These are phyloP conservation scores for Phyllotreta cruciferae DNA, from an alignment of 2,888 invertebrate genomes.

Conservation along the genomic window DNA sequence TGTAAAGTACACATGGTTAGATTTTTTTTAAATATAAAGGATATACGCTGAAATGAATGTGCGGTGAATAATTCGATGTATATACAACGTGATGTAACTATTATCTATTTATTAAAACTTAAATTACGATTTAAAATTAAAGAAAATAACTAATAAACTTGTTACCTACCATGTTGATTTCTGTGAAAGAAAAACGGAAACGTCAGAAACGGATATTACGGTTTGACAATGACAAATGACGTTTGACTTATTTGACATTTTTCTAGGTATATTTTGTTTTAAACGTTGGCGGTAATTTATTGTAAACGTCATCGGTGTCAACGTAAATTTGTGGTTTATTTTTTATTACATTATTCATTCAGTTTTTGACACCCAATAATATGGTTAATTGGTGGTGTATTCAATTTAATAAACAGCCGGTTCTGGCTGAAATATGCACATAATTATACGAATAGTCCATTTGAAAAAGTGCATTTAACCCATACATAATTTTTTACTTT, in stretches of 20 bases:
- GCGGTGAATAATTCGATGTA: no score
- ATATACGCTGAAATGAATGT: neutral
- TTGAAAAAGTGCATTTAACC: neutral
- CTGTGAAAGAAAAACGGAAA: conserved; percentile 48
- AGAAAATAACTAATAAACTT: conserved; percentile 30
- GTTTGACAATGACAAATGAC: conserved; percentile 29
- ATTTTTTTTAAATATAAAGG: conserved; percentile 5
- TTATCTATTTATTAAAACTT: neutral
- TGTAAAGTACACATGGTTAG: conserved; percentile 25
- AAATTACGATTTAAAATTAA: conserved; percentile 12
- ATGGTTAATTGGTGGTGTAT: conserved; percentile 10
- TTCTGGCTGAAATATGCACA: conserved; percentile 36
- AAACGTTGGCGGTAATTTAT: no score
- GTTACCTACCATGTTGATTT: conserved; percentile 59
- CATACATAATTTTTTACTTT: neutral
- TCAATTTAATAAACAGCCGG: conserved; percentile 38
- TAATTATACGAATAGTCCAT: neutral
- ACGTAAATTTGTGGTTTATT: no score
- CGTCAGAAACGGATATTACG: conserved; percentile 26
- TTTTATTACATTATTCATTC: no score
- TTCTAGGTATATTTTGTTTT: neutral
- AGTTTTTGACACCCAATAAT: neutral
- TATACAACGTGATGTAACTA: neutral
- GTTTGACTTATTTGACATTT: neutral
- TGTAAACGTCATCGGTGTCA: no score